These are phyloP conservation scores for Mactra quadrangularis DNA, from an alignment of 1,140 invertebrate genomes.

Conservation along the genomic window DNA sequence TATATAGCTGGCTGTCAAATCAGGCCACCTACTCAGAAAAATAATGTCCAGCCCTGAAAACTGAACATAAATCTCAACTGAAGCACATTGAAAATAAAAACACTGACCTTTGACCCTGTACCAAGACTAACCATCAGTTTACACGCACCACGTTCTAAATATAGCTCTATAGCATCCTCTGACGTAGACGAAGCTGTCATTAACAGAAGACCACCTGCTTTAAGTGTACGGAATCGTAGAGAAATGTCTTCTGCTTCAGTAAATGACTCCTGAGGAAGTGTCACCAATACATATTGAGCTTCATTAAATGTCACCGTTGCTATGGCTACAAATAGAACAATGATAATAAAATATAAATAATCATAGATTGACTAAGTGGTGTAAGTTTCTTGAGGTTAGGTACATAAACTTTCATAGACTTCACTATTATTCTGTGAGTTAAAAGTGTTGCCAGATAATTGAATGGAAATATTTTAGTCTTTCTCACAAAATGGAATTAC, in stretches of 20 bases:
- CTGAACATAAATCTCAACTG: too few relatives aligned
- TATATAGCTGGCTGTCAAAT: too few relatives aligned
- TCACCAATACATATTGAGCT: conserved; percentile 92
- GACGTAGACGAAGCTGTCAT: conserved; percentile 88
- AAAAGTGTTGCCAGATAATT: too few relatives aligned
- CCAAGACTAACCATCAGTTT: conserved; percentile 92
- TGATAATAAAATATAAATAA: conserved; percentile 32
- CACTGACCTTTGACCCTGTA: conserved; percentile 91
- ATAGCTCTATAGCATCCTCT: conserved; percentile 92
- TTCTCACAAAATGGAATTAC: too few relatives aligned
- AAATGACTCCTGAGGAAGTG: conserved; percentile 90
- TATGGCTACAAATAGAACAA: conserved; percentile 88
- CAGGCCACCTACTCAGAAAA: too few relatives aligned
- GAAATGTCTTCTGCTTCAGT: conserved; percentile 97
- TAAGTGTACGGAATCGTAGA: conserved; percentile 93
- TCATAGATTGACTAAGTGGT: too few relatives aligned
- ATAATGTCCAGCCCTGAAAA: too few relatives aligned
- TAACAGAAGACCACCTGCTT: conserved; percentile 86
- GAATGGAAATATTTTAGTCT: too few relatives aligned
- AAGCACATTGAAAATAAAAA: too few relatives aligned
- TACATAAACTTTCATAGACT: too few relatives aligned
- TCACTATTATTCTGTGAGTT: too few relatives aligned
- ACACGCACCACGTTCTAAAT: conserved; percentile 91
- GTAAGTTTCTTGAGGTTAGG: too few relatives aligned
- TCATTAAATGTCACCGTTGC: conserved; percentile 95